These are phyloP conservation scores for Sceloporus tristichus DNA, from an alignment of 2,113 vertebrate species.

Conservation along the genomic window DNA sequence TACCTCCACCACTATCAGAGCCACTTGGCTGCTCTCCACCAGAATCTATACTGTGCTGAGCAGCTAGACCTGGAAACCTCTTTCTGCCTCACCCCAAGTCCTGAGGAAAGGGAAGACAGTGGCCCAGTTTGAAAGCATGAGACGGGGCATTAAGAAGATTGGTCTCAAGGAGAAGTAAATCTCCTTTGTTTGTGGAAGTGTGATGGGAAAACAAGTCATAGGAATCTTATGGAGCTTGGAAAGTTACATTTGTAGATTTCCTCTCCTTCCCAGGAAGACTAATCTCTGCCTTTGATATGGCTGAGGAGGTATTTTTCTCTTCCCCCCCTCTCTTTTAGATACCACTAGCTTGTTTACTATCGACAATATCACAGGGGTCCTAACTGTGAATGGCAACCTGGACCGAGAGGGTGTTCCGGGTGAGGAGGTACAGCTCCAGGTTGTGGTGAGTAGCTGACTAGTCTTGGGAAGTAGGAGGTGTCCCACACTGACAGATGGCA, in stretches of 20 bases:
- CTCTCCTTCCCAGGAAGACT: background rate
- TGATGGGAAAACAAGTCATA: background rate
- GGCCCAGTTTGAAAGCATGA: background rate
- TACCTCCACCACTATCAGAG: too few relatives aligned
- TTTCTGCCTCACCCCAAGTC: background rate
- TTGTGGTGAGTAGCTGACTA: constrained; percentile 80
- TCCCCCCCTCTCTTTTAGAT: constrained; percentile 61
- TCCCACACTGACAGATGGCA: background rate
- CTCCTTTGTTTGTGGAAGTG: background rate
- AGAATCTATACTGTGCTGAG: background rate
- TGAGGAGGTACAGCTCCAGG: constrained; percentile 75
- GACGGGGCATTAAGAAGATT: background rate
- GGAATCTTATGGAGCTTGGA: background rate
- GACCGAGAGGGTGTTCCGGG: constrained; percentile 84
- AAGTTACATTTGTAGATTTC: background rate
- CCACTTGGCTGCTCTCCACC: background rate
- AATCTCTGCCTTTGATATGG: background rate
- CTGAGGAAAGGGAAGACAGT: background rate
- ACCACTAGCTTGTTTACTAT: constrained; percentile 80
- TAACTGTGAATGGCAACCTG: constrained; percentile 74
- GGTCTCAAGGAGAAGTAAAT: background rate
- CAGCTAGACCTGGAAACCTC: background rate
- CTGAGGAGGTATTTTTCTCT: background rate
- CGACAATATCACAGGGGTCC: constrained; percentile 57
- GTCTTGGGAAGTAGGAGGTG: background rate